These are phyloP conservation scores for Pitangus sulphuratus DNA, from an alignment of 2,797 vertebrate species.

Conservation along the genomic window DNA sequence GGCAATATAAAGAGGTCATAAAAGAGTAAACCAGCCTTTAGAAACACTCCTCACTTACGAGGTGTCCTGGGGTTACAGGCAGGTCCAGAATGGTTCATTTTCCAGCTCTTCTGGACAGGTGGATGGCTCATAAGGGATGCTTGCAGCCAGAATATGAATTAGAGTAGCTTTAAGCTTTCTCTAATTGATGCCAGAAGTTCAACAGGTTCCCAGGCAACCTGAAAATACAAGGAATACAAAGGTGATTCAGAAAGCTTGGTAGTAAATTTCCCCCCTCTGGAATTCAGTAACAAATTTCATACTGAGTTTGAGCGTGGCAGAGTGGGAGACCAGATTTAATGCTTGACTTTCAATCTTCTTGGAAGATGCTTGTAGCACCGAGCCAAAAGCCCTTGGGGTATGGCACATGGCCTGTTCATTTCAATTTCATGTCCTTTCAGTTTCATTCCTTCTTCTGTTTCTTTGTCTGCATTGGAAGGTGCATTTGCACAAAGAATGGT, in stretches of 20 bases:
- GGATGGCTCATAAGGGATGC: neutral
- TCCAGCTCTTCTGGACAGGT: neutral
- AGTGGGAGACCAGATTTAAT: neutral
- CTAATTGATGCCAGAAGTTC: constrained; percentile 25
- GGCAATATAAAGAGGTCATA: neutral
- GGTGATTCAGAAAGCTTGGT: neutral
- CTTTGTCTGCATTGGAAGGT: neutral
- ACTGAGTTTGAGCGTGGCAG: neutral
- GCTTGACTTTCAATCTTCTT: neutral
- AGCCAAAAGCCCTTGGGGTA: neutral
- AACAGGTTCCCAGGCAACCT: constrained; percentile 16
- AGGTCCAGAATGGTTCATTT: neutral
- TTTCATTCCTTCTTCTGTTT: neutral
- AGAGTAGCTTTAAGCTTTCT: neutral
- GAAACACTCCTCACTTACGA: neutral
- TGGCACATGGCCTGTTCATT: neutral
- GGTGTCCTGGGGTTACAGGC: neutral
- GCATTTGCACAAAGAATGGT: neutral
- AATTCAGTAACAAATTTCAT: neutral
- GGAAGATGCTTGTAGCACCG: neutral
- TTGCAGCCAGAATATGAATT: neutral
- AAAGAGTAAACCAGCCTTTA: neutral
- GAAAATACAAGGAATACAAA: neutral
- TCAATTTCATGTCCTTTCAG: neutral
- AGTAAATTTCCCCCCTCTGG: neutral